Evolutionary conservation across 2,888 invertebrate species (phyloP).

Genomic region (Eristalis pertinax): DNA sequence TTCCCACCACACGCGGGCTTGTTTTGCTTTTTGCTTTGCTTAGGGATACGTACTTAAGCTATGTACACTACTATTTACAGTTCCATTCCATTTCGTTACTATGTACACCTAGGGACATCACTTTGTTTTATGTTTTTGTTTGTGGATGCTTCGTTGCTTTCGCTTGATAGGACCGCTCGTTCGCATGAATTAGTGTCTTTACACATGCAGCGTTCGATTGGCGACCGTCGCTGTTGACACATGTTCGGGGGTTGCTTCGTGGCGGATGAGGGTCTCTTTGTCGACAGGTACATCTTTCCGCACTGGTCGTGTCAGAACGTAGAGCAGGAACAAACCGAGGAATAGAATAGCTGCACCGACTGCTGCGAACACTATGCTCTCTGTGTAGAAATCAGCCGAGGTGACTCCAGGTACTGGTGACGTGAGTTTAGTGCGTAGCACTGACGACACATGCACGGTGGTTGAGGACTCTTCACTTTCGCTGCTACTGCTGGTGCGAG

Average conservation of each 20-base stretch:
- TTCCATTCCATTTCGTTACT: constrained; percentile 53
- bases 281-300: constrained; percentile 74
- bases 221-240: constrained; percentile 65
- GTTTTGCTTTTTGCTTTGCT: constrained; percentile 16
- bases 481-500: constrained; percentile 28
- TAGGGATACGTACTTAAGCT: constrained; percentile 56
- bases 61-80: constrained; percentile 71
- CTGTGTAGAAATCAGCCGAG: constrained; percentile 65
- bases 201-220: constrained; percentile 76
- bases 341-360: constrained; percentile 74
- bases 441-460: constrained; percentile 62
- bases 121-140: constrained; percentile 21
- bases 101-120: constrained; percentile 71
- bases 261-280: constrained; percentile 74
- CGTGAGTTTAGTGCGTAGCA: constrained; percentile 74
- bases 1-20: constrained; percentile 40
- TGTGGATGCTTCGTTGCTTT: constrained; percentile 68
- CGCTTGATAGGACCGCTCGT: constrained; percentile 51
- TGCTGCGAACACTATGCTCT: constrained; percentile 73
- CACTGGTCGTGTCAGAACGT: constrained; percentile 73
- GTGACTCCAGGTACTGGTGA: constrained; percentile 54
- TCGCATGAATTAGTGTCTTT: constrained; percentile 59
- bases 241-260: constrained; percentile 74
- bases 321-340: constrained; percentile 73
- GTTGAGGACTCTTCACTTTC: constrained; percentile 47